A percentile compares a stretch with the other conserved stretches of the same genome.
phyloP scores from a whole-genome alignment of 2,888 invertebrate species.

The Oligia latruncula region DNA sequence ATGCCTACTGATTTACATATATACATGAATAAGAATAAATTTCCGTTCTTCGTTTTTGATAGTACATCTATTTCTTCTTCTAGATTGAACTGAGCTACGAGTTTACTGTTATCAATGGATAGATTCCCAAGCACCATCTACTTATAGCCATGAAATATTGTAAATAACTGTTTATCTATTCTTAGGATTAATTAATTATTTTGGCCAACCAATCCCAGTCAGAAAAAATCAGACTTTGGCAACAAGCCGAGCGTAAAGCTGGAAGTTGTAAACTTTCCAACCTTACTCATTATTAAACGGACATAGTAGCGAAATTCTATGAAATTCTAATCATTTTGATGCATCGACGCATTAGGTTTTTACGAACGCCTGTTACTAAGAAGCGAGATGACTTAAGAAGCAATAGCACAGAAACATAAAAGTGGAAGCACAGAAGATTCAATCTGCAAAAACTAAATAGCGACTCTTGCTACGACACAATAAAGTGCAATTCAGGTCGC shows the following conservation, averaged over 20 bases:
- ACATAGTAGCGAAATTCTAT: constrained; percentile 19
- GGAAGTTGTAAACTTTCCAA: constrained; percentile 9
- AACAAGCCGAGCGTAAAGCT: neutral
- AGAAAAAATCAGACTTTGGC: neutral
- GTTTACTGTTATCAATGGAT: neutral
- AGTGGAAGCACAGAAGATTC: neutral
- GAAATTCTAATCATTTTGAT: constrained; percentile 2
- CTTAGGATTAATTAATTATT: neutral
- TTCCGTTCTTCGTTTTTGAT: neutral
- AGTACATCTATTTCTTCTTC: neutral
- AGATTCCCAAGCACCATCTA: neutral
- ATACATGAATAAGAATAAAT: neutral
- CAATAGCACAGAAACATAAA: neutral
- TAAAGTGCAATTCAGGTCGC: neutral
- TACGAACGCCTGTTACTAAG: neutral
- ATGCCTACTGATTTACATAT: neutral
- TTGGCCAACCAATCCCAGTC: neutral
- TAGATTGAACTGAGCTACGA: neutral
- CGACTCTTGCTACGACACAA: too few species aligned
- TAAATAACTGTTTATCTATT: neutral
- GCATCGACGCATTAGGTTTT: neutral
- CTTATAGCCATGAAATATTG: neutral
- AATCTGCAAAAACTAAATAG: neutral
- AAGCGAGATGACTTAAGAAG: neutral
- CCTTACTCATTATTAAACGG: constrained; percentile 26